Evolutionary conservation across 2,113 vertebrate species (phyloP), one percentile per base, ranked within the genome.

Genomic region (Anhinga rufa): DNA sequence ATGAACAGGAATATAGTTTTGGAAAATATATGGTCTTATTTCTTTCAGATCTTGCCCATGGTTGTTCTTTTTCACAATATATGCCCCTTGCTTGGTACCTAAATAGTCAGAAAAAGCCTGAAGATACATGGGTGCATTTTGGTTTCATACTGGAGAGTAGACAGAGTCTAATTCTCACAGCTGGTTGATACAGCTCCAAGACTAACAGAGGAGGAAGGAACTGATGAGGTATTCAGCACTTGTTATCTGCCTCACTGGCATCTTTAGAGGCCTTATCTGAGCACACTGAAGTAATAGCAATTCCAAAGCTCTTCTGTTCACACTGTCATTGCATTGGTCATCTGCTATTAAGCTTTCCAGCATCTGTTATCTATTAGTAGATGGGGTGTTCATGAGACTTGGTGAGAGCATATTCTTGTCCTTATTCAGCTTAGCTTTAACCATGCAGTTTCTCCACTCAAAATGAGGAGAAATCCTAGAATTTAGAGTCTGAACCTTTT

Each of bases 231-330:
- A 72, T 94, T 93, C 93, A 93, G 85, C 36, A 70, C 52, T 64
- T 91, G 76, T 82, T 92, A 91, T 94, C 94, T 80, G 28, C 54
- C 61, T 89, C 52, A 76, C 76, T 72, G 69, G 34, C 65, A 92
- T 90, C 77, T 94, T 86, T 91, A 92, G 88, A 86, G 34, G 74
- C 57, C 83, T 95, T 97, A 96, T 94, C 96, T 95, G 78, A 93
- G 58, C 85, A 62, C 78, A 26, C 34, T 29, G 14, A 93, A 71
- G 90, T 84, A 97, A 94, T 68, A 94, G 88, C 65, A 91, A 92
- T 96, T 93, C 76, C 95, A 88, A 66, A 95, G 51, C 55, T 75
- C 82, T 75, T 78, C 88, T 86, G 57, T 42, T 94, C 34, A 57
- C n/a, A 3, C 61, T 94, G 83, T 65, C 86, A 54, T 87, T 95